Base-by-base conservation (phyloP, 1,140 invertebrate genomes). In the Parapsyche elsis region DNA sequence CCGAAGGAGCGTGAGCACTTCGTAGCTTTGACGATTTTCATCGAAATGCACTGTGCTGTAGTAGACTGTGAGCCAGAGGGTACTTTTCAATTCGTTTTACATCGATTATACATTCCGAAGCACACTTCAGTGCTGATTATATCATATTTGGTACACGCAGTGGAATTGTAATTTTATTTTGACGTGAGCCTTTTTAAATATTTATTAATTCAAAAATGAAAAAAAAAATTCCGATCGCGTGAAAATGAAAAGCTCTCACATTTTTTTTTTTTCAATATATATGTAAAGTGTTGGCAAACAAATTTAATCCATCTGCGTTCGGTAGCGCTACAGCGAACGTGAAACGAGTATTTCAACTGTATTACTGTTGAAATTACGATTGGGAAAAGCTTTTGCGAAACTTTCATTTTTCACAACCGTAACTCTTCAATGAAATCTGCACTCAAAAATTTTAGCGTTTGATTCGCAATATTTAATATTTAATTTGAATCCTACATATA, bases 271-370 rank as follows among this genome's bases (percentile, higher is more conserved):
- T 49, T 73, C 38, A 73, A 73, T 73, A 49, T 73, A 45, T 73
- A 49, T 73, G 38, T 73, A 49, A 73, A 73, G 71, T 73, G 45
- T 46, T 73, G 71, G 71, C 71, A 73, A 73, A 73, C 45, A 49
- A 49, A 73, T 73, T 73, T 73, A 73, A 73, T 73, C 71, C 71
- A 73, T 73, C 71, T 73, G 71, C 71, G 45, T 73, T 73, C 45
- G 21, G 71, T 73, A 38, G n/a, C 71, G 71, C 26, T 46, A 21
- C 71, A n/a, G 71, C 38, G 21, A 24, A 23, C 23, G 19, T 49
- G 16, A 73, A 73, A 73, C 46, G 24, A 38, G n/a, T 73, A 46
- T 73, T 73, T 49, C 71, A 73, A 30, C 21, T 30, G 64, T 12
- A 23, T 67, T 67, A 67, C 57, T 61, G 57, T 61, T 7, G 14